Evolutionary conservation across 37 sponge, comb jelly and placozoan species (phyloP).

Genomic region (Agelas oroides): DNA sequence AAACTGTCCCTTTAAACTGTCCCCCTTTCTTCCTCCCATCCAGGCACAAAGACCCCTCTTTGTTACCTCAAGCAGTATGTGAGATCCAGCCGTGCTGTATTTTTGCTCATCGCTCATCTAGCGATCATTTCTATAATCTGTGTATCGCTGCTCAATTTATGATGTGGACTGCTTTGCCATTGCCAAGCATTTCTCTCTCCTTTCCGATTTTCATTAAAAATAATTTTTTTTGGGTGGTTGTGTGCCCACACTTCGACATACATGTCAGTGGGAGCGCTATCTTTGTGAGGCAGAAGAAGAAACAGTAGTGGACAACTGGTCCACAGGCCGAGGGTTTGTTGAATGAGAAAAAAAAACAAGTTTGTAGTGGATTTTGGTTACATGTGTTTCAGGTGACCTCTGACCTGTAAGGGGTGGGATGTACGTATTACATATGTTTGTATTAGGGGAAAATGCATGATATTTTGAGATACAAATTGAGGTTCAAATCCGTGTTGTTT

Average conservation of each 20-base stretch:
- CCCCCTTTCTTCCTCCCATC: background rate
- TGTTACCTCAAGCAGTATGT: conserved; percentile 62
- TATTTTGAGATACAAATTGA: no score
- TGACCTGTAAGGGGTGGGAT: no score
- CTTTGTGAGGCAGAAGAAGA: no score
- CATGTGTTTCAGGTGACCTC: no score
- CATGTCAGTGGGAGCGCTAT: background rate
- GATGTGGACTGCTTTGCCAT: conserved; percentile 7
- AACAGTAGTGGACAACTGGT: no score
- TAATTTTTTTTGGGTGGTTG: background rate
- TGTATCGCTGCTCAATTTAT: background rate
- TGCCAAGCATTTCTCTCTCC: background rate
- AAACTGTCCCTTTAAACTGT: background rate
- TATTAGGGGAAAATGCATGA: no score
- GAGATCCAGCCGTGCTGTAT: conserved; percentile 30
- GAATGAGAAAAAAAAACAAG: no score
- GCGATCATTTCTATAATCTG: background rate
- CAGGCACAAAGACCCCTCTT: conserved; percentile 52
- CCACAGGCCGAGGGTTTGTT: no score
- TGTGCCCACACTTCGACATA: background rate
- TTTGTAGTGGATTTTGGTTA: no score
- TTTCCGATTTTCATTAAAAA: conserved; percentile 5
- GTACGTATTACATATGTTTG: no score
- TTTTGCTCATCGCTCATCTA: background rate
- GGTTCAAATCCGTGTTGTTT: no score